Percentiles rank a stretch among this genome's conserved stretches.
These are phyloP conservation scores for Petrocephalus microphthalmus DNA, from an alignment of 2,113 vertebrate species.

Conservation along the genomic window DNA sequence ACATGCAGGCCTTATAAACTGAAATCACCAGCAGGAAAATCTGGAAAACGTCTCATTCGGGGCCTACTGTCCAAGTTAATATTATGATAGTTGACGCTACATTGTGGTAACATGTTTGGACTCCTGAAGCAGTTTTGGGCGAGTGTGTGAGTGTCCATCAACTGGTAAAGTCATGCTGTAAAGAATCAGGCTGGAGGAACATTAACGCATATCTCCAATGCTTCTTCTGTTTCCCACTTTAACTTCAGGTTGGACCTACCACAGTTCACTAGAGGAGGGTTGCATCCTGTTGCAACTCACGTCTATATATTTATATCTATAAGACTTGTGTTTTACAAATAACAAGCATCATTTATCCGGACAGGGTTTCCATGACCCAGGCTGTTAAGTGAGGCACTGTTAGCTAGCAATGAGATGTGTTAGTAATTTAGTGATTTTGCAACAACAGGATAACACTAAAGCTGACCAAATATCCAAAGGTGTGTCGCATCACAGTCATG, in stretches of 20 bases:
- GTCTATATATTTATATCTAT: background rate
- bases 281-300: background rate
- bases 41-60: background rate
- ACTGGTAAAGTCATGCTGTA: background rate
- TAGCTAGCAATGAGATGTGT: background rate
- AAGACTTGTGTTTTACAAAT: background rate
- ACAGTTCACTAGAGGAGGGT: background rate
- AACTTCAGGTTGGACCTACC: no score
- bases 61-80: background rate
- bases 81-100: background rate
- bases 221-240: background rate
- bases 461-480: background rate
- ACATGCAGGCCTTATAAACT: background rate
- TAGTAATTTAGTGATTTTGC: background rate
- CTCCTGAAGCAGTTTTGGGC: background rate
- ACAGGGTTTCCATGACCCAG: background rate
- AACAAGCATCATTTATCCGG: background rate
- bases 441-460: background rate
- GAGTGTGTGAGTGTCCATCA: background rate
- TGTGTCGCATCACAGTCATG: conserved; percentile 6
- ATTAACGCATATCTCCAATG: background rate
- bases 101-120: background rate
- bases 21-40: background rate
- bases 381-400: background rate
- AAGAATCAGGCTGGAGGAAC: background rate